These are phyloP conservation scores for Patella ulyssiponensis DNA, from an alignment of 2,888 invertebrate species.

Conservation along the genomic window DNA sequence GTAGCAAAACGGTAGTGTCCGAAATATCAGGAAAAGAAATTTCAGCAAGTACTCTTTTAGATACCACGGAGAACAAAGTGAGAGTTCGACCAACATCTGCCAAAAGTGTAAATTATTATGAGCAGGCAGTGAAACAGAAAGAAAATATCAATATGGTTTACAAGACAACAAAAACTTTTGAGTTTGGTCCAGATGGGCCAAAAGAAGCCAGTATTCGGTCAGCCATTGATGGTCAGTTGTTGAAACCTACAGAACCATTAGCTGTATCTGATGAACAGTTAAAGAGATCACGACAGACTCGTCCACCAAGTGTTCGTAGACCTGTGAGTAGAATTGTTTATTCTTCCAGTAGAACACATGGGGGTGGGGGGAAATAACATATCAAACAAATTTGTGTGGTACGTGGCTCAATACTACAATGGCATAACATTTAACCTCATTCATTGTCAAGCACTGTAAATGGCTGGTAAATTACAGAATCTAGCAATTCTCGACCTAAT, in stretches of 20 bases:
- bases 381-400: too few relatives aligned
- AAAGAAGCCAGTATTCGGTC: background rate
- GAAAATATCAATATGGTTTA: slow-evolving; percentile 4
- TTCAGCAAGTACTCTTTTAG: background rate
- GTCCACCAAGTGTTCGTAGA: background rate
- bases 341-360: background rate
- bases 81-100: background rate
- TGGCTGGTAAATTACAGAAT: too few relatives aligned
- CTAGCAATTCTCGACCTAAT: too few relatives aligned
- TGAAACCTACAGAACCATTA: background rate
- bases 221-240: background rate
- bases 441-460: too few relatives aligned
- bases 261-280: background rate
- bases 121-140: background rate
- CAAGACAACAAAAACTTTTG: slow-evolving; percentile 52
- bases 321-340: background rate
- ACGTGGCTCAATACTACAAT: too few relatives aligned
- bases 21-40: background rate
- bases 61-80: background rate
- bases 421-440: too few relatives aligned
- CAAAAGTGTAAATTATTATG: background rate
- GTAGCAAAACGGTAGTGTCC: background rate
- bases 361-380: too few relatives aligned
- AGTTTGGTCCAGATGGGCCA: slow-evolving; percentile 44
- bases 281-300: background rate